Conservation (phyloP, 2,113 vertebrate species). For the Paratilapia polleni region DNA sequence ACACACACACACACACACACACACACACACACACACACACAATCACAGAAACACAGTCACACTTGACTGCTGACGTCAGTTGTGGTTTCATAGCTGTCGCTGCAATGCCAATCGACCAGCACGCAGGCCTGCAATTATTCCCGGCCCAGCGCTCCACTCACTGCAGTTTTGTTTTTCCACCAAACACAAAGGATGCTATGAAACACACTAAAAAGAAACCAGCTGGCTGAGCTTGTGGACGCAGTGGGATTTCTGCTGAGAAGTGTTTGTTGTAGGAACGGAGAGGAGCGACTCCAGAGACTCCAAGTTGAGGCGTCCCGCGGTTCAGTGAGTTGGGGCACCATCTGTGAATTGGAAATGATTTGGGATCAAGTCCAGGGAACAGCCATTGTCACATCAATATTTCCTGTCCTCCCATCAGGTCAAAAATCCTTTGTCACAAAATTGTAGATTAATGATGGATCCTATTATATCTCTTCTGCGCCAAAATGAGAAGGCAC, state of each 20-base stretch:
- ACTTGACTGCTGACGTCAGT: slow-evolving; percentile 69
- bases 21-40: neutral
- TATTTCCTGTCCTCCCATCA: slow-evolving; percentile 30
- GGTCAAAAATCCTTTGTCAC: slow-evolving; percentile 23
- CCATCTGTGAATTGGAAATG: slow-evolving; percentile 36
- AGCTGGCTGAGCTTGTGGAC: slow-evolving; percentile 28
- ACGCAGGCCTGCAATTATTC: slow-evolving; percentile 60
- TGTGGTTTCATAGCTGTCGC: slow-evolving; percentile 61
- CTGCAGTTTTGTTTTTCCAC: slow-evolving; percentile 39
- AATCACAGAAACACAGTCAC: slow-evolving; percentile 49
- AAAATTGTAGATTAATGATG: neutral
- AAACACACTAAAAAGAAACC: slow-evolving; percentile 34
- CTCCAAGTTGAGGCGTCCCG: neutral
- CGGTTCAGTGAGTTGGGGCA: slow-evolving; percentile 26
- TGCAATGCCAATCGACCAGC: slow-evolving; percentile 50
- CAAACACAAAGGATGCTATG: slow-evolving; percentile 33
- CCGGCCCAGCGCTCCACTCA: slow-evolving; percentile 4
- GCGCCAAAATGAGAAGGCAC: neutral
- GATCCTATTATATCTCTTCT: neutral
- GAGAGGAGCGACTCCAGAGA: slow-evolving; percentile 20
- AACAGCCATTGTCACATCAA: slow-evolving; percentile 50
- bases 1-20: slow-evolving; percentile 40
- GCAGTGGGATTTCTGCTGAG: slow-evolving; percentile 39
- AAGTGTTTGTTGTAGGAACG: slow-evolving; percentile 46
- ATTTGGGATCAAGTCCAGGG: slow-evolving; percentile 57